phyloP scores from a whole-genome alignment of 2,797 vertebrate genomes.

The Xenopus petersii region DNA sequence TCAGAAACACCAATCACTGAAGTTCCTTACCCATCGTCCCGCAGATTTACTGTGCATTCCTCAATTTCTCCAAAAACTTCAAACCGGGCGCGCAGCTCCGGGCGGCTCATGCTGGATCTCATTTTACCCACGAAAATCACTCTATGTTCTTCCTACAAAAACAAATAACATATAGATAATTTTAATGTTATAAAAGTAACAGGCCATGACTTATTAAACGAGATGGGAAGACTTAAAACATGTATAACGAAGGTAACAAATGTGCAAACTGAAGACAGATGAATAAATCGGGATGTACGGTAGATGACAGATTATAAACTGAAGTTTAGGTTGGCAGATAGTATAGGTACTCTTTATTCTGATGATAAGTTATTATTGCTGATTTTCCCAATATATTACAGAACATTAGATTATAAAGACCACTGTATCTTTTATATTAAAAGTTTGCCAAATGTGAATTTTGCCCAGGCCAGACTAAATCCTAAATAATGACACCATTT shows the following conservation, averaged over 20 bases:
- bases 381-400: not conserved
- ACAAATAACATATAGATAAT: constrained; percentile 56
- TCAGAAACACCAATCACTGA: constrained; percentile 56
- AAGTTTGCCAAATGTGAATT: constrained; percentile 4
- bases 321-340: not conserved
- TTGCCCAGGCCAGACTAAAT: constrained; percentile 21
- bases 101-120: constrained; percentile 84
- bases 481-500: constrained; percentile 10
- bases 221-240: too few relatives aligned
- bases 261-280: too few relatives aligned
- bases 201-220: too few relatives aligned
- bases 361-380: not conserved
- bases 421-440: constrained; percentile 27
- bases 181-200: not conserved
- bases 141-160: constrained; percentile 88
- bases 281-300: too few relatives aligned
- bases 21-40: constrained; percentile 88
- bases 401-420: constrained; percentile 6
- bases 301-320: too few relatives aligned
- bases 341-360: not conserved
- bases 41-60: constrained; percentile 93
- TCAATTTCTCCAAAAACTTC: constrained; percentile 98
- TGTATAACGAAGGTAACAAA: too few relatives aligned
- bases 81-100: constrained; percentile 92
- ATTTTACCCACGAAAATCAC: constrained; percentile 95